Evolutionary conservation across 2,113 vertebrate genomes (phyloP), one percentile per base, ranked within the genome.

Genomic region (Neogobius melanostomus): DNA sequence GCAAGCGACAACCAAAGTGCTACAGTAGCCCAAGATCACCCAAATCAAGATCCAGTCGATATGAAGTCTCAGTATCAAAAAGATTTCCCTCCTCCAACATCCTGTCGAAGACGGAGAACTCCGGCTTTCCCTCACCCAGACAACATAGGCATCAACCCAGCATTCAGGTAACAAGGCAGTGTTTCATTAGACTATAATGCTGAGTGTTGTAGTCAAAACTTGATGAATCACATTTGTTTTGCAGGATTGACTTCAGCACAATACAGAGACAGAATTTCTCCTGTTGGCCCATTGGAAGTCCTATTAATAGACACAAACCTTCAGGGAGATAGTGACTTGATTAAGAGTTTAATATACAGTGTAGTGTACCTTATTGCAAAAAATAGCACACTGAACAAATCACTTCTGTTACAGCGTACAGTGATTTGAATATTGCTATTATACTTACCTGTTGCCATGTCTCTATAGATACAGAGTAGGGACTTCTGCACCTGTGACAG

Each of bases 101-200:
- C 44, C 11, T 71, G 73, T 8, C 66, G 50, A 8, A 76, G 74
- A 65, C 91, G 84, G 71, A 76, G 76, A 70, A 83, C 79, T 7
- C 89, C 84, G 6, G 87, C 82, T 28, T 47, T 71, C 6, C 92
- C 91, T 0, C 86, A 85, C 28, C 80, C 85, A 3, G 93, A 93
- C 80, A 94, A 94, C 85, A 91, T 94, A 0, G 84, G 75, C n/a
- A 89, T 94, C 62, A 94, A 94, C 79, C 82, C 82, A 11, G 74
- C 86, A 21, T 83, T 91, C 72, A 81, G 87, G 92, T 90, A 65
- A 71, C 57, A 63, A 11, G 17, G 21, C 5, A 21, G 11, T 0
- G 0, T n/a, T 1, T 54, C 49, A 52, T 6, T 28, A 12, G 11
- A 4, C 2, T 42, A 50, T 7, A 62, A 64, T 46, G 28, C 2